These are phyloP conservation scores for Drosophila dives DNA, from an alignment of 2,888 invertebrate species.

Conservation along the genomic window DNA sequence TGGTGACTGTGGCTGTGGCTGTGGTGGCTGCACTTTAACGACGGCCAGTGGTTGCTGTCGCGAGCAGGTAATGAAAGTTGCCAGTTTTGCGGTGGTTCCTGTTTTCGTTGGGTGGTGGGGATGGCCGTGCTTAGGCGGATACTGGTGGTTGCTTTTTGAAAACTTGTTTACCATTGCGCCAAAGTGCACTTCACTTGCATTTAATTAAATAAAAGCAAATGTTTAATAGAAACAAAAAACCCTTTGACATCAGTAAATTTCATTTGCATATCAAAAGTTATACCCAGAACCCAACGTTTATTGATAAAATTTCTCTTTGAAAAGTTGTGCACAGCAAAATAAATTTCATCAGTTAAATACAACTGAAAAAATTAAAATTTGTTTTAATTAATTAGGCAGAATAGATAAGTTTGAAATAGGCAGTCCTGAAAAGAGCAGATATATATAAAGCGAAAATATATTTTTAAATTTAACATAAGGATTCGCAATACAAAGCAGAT, in stretches of 20 bases:
- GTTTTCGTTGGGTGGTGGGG: constrained; percentile 2
- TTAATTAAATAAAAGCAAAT: constrained; percentile 63
- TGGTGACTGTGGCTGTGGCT: constrained; percentile 3
- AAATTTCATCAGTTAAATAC: neutral
- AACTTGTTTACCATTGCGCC: constrained; percentile 41
- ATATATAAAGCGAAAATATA: neutral
- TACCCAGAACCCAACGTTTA: neutral
- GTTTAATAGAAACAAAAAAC: constrained; percentile 1
- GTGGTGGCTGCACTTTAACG: constrained; percentile 37
- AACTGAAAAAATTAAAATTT: neutral
- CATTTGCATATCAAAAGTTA: neutral
- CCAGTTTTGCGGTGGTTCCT: constrained; percentile 32
- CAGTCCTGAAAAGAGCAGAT: neutral
- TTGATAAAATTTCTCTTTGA: neutral
- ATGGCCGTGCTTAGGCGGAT: constrained; percentile 9
- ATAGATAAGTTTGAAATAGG: neutral
- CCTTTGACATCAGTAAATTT: constrained; percentile 6
- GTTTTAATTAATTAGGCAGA: neutral
- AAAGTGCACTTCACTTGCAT: constrained; percentile 80
- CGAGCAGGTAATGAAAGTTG: constrained; percentile 59
- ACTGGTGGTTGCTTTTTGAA: constrained; percentile 44
- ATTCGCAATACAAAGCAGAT: neutral
- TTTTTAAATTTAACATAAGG: too few relatives aligned
- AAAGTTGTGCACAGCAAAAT: neutral
- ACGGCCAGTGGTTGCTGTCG: constrained; percentile 54